Conservation (phyloP, 1,140 invertebrate genomes). For the Calephelis nemesis region DNA sequence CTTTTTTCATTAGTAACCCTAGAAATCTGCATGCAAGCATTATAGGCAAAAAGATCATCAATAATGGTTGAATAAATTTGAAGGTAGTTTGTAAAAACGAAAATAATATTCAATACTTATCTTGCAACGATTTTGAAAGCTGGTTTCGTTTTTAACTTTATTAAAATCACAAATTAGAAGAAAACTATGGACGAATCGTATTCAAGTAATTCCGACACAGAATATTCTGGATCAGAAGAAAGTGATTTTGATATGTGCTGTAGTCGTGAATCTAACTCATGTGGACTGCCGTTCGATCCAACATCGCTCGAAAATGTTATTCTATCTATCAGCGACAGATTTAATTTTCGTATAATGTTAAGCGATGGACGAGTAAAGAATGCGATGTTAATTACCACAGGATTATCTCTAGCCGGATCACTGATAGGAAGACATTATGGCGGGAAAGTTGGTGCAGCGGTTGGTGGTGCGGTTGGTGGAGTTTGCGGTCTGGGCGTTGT, state of each 20-base stretch:
- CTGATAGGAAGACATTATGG: slow-evolving; percentile 61
- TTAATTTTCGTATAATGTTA: slow-evolving; percentile 58
- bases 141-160: too few relatives aligned
- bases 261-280: slow-evolving; percentile 32
- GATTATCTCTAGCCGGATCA: slow-evolving; percentile 55
- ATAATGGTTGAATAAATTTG: neutral
- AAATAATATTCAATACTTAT: neutral
- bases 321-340: slow-evolving; percentile 53
- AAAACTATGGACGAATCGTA: slow-evolving; percentile 5
- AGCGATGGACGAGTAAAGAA: slow-evolving; percentile 41
- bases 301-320: slow-evolving; percentile 56
- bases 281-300: slow-evolving; percentile 52
- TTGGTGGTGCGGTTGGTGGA: slow-evolving; percentile 61
- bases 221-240: slow-evolving; percentile 30
- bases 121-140: too few relatives aligned
- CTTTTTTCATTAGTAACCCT: too few relatives aligned
- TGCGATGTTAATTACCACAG: slow-evolving; percentile 55
- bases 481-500: slow-evolving; percentile 58
- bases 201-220: slow-evolving; percentile 37
- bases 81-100: neutral
- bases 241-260: slow-evolving; percentile 38
- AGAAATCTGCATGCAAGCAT: neutral
- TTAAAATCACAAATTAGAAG: too few relatives aligned
- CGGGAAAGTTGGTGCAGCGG: slow-evolving; percentile 57
- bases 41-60: neutral